These are phyloP conservation scores for Luperina testacea DNA, from an alignment of 2,888 invertebrate genomes.

Conservation along the genomic window DNA sequence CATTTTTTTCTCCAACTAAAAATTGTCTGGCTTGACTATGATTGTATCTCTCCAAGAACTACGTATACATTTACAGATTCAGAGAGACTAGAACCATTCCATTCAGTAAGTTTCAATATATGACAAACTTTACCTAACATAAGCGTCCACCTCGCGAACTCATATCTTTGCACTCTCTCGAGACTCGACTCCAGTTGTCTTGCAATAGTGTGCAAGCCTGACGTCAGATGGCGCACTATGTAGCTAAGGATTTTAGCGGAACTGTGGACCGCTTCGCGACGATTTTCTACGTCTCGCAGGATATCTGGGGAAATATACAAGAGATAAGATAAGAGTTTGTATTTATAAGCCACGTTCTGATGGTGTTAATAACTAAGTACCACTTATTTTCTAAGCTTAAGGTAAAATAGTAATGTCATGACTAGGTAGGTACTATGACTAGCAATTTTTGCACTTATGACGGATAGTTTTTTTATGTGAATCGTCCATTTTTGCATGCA, in stretches of 20 bases:
- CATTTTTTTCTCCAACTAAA: background rate
- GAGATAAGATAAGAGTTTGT: background rate
- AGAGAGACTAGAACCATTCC: conserved; percentile 7
- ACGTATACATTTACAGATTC: background rate
- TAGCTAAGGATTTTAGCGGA: conserved; percentile 90
- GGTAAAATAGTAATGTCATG: background rate
- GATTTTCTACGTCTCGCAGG: conserved; percentile 89
- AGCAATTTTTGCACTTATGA: background rate
- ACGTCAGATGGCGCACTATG: conserved; percentile 89
- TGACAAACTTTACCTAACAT: conserved; percentile 89
- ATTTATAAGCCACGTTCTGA: background rate
- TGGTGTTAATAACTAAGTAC: background rate
- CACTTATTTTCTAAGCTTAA: background rate
- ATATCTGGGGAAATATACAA: conserved; percentile 86
- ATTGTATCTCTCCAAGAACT: background rate
- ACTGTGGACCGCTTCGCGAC: conserved; percentile 89
- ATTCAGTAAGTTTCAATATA: conserved; percentile 18
- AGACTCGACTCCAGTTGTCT: conserved; percentile 83
- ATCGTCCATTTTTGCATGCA: background rate
- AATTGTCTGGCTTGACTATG: background rate
- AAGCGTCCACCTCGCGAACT: conserved; percentile 91
- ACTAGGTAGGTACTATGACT: background rate
- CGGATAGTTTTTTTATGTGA: background rate
- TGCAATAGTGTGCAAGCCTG: conserved; percentile 81
- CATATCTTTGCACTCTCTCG: conserved; percentile 89